Conservation (phyloP, 2,797 vertebrate species). For the Halcyon leucocephala region DNA sequence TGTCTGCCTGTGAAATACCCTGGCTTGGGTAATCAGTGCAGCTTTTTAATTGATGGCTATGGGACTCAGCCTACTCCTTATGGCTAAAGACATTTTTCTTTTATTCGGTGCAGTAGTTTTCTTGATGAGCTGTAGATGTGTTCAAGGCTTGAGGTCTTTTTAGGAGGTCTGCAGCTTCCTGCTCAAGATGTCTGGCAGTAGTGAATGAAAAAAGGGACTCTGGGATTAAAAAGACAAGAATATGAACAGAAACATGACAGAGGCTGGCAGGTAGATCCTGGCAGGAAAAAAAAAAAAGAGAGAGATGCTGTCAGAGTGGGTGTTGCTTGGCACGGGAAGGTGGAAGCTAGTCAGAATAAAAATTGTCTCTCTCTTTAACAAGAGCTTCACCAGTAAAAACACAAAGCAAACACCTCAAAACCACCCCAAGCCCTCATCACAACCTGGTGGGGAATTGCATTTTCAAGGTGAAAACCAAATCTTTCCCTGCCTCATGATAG, state of each 20-base stretch:
- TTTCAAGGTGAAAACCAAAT: background rate
- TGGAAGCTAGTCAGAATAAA: constrained; percentile 11
- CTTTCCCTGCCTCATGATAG: background rate
- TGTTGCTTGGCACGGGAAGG: background rate
- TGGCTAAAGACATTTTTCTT: background rate
- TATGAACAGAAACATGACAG: constrained; percentile 14
- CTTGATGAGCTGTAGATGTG: background rate
- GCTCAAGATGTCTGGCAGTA: background rate
- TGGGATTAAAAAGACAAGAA: background rate
- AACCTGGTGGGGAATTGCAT: background rate
- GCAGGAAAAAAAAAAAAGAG: background rate
- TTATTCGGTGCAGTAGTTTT: background rate
- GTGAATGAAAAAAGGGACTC: background rate
- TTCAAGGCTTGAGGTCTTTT: background rate
- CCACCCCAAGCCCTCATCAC: background rate
- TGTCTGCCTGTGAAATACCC: background rate
- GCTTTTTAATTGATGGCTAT: background rate
- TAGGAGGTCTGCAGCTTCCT: background rate
- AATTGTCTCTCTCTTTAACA: background rate
- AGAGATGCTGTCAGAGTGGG: constrained; percentile 11
- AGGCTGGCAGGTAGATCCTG: constrained; percentile 10
- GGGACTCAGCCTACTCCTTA: background rate
- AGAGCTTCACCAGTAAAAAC: background rate
- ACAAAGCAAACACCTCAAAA: constrained; percentile 12
- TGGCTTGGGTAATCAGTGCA: background rate